A percentile compares a stretch with the other conserved stretches of the same genome.
These are phyloP conservation scores for Dipus sagitta DNA, from an alignment of 2,797 vertebrate species.

Conservation along the genomic window DNA sequence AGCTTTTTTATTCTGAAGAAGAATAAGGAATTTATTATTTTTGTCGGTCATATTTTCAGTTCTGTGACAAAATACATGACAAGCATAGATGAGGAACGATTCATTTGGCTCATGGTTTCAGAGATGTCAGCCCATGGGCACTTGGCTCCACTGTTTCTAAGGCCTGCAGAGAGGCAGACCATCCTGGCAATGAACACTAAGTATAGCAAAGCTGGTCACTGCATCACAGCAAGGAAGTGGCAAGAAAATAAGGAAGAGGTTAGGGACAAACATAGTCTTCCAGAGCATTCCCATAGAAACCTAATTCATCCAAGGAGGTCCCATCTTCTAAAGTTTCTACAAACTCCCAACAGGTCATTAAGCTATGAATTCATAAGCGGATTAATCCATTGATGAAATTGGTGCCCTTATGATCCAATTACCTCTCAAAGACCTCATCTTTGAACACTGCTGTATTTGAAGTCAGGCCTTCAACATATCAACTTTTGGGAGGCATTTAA, in stretches of 20 bases:
- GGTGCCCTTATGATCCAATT: not conserved
- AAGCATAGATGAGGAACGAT: not conserved
- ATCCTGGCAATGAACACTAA: not conserved
- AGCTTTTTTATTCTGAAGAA: constrained; percentile 15
- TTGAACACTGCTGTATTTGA: not conserved
- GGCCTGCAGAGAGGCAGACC: not conserved
- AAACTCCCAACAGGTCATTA: not conserved
- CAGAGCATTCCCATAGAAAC: not conserved
- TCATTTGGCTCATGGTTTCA: not conserved
- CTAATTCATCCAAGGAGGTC: not conserved
- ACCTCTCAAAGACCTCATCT: not conserved
- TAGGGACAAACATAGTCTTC: not conserved
- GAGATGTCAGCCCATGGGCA: not conserved
- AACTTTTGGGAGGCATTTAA: not conserved
- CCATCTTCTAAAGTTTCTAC: not conserved
- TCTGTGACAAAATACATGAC: not conserved
- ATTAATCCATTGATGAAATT: not conserved
- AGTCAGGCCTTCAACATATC: not conserved
- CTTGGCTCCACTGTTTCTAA: not conserved
- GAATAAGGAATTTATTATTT: not conserved
- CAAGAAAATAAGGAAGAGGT: too few relatives aligned
- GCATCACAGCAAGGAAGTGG: not conserved
- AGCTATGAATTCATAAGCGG: not conserved
- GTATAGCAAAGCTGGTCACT: not conserved
- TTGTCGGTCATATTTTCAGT: not conserved